Percentiles rank a stretch among this genome's conserved stretches.
phyloP scores from a whole-genome alignment of 2,797 vertebrate species.

The Cossypha niveicapilla region DNA sequence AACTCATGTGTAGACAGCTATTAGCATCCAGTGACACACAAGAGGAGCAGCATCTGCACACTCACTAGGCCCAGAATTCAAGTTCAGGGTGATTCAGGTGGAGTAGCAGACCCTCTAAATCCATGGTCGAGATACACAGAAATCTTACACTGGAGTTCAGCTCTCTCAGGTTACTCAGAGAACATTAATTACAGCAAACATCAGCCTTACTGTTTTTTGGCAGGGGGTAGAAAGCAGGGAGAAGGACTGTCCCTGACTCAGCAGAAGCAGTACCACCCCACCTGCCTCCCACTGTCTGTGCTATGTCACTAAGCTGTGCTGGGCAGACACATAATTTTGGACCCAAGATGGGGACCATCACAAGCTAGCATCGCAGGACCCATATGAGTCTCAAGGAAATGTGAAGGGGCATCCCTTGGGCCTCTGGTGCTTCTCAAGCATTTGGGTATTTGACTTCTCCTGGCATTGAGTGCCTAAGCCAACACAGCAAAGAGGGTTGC shows the following conservation, averaged over 20 bases:
- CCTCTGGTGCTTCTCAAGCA: neutral
- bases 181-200: neutral
- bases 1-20: neutral
- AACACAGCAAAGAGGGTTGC: neutral
- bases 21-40: neutral
- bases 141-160: neutral
- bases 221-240: accelerated
- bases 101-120: neutral
- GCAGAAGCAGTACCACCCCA: neutral
- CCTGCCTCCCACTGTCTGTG: neutral
- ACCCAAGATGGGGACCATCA: neutral
- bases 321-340: neutral
- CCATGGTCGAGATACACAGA: neutral
- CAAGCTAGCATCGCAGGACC: neutral
- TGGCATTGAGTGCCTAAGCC: neutral
- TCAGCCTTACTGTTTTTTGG: neutral
- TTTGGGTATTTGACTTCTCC: neutral
- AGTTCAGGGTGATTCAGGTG: neutral
- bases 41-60: neutral
- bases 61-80: neutral
- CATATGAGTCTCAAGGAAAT: neutral
- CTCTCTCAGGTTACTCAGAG: neutral
- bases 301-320: neutral
- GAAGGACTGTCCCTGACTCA: neutral
- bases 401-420: neutral